Evolutionary conservation across 2,113 vertebrate genomes (phyloP).

Genomic region (Chaetops frenatus): DNA sequence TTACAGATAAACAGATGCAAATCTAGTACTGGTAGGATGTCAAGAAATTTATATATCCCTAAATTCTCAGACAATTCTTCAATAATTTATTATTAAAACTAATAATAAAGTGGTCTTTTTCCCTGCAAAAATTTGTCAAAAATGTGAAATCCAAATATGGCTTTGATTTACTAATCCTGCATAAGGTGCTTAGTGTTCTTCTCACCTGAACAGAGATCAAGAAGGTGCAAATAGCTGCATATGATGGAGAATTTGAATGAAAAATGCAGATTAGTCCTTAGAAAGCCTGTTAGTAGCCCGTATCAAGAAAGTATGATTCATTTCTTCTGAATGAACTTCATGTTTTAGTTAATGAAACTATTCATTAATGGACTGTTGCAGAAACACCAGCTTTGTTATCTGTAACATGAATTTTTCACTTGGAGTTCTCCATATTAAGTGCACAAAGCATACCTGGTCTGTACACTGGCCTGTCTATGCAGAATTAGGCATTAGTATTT

Average conservation of each 20-base stretch:
- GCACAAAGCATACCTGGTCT: not conserved
- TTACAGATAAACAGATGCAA: not conserved
- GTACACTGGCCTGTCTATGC: not conserved
- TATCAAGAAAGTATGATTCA: not conserved
- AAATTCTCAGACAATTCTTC: not conserved
- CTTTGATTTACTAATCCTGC: not conserved
- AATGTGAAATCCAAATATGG: not conserved
- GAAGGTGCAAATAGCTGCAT: not conserved
- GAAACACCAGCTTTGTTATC: not conserved
- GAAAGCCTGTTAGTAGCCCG: not conserved
- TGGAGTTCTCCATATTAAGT: not conserved
- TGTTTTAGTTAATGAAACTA: not conserved
- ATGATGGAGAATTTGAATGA: not conserved
- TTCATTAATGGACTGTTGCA: not conserved
- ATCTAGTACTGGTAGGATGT: not conserved
- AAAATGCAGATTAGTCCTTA: not conserved
- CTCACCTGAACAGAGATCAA: not conserved
- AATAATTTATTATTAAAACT: not conserved
- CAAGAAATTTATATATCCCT: not conserved
- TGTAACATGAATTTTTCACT: not conserved
- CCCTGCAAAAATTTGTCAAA: not conserved
- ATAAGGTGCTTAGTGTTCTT: not conserved
- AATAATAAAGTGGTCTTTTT: not conserved
- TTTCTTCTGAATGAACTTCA: not conserved
- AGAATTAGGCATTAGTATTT: not conserved